phyloP scores from a whole-genome alignment of 2,113 vertebrate genomes.

The Orientallactaga bullata region DNA sequence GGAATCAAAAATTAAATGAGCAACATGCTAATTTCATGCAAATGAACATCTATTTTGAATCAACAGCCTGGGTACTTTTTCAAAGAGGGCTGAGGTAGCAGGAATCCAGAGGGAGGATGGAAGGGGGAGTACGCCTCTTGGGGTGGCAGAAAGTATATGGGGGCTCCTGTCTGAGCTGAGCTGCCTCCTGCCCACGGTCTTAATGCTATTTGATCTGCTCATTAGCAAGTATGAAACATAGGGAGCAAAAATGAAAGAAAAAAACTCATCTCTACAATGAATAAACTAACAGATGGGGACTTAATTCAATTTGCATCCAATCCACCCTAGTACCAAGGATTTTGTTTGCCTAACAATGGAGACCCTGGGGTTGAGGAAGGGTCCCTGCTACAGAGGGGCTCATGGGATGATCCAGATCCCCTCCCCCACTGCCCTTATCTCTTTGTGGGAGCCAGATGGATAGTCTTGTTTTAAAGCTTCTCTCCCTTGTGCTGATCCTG shows the following conservation, averaged over 20 bases:
- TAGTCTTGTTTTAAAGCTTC: constrained; percentile 64
- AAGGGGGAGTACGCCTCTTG: neutral
- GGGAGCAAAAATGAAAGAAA: constrained; percentile 36
- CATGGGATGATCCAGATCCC: neutral
- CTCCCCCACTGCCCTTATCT: neutral
- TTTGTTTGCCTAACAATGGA: constrained; percentile 76
- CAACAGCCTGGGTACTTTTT: constrained; percentile 67
- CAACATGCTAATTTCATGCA: constrained; percentile 75
- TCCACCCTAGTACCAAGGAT: constrained; percentile 47
- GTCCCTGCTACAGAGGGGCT: neutral
- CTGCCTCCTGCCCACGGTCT: neutral
- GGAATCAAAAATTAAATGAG: constrained; percentile 65
- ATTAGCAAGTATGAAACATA: constrained; percentile 74
- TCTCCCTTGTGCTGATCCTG: constrained; percentile 60
- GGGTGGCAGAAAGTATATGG: neutral
- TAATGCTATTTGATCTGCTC: constrained; percentile 59
- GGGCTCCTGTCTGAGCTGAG: neutral
- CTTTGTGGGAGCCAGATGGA: constrained; percentile 69
- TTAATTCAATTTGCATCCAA: constrained; percentile 78
- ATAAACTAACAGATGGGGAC: constrained; percentile 80
- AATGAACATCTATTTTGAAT: constrained; percentile 77
- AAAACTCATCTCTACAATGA: constrained; percentile 55
- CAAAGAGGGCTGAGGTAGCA: constrained; percentile 42
- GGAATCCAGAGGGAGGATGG: neutral
- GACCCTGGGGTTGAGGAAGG: constrained; percentile 18